Evolutionary conservation across 2,888 invertebrate species (phyloP), one percentile per base, ranked within the genome.

Genomic region (Portevinia maculata): DNA sequence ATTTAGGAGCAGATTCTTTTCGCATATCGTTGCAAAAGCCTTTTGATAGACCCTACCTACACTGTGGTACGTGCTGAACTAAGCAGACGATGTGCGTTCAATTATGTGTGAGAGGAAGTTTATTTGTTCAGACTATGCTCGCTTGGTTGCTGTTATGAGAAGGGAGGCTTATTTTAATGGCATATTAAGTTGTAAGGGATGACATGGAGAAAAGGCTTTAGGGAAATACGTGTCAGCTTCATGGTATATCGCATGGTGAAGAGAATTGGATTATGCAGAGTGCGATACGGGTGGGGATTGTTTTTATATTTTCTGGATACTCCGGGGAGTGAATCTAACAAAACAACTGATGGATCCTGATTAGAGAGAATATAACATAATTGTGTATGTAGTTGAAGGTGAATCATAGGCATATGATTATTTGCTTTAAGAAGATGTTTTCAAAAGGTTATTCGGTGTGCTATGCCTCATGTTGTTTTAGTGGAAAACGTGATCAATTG

Each of bases 1-100:
- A 50, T 83, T 83, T 83, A 78, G 60, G 67, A 71, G 65, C 78
- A 76, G 75, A 81, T 81, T 76, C 65, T 46, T 75, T 5, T 46
- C 7, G n/a, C n/a, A 19, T 52, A 57, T 44, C 50, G 64, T 70
- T 81, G 46, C 15, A n/a, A 71, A 70, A 53, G 64, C 70, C 34
- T 75, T 81, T 76, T 76, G 70, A 81, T 75, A 59, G 52, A 48
- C 52, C 75, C 53, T 53, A 44, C 19, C 15, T 41, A 19, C 3
- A 3, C 6, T 21, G 24, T 50, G 57, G 8, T 64, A 32, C 39
- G 62, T 50, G 57, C 11, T 64, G 70, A 76, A 59, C 62, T 74
- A 62, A 75, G 79, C 79, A 70, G 59, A 65, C 76, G 60, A 60
- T 81, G 62, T 81, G 65, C 81, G 76, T 70, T 81, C 81, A 81